Percentiles rank a stretch among this genome's conserved stretches.
phyloP scores from a whole-genome alignment of 2,113 vertebrate genomes.

The Falco punctatus region DNA sequence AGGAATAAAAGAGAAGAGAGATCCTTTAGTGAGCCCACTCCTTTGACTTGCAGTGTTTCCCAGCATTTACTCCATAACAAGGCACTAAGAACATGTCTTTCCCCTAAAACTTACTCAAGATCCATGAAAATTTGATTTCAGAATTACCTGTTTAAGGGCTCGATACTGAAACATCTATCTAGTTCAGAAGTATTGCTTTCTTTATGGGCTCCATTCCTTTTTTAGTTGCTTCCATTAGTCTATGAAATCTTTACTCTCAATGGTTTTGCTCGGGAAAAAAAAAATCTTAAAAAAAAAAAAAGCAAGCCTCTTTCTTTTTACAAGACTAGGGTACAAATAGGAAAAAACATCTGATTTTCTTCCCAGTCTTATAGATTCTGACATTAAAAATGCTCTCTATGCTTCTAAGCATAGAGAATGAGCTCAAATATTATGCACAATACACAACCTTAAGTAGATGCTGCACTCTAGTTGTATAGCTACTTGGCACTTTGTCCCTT shows the following conservation, averaged over 20 bases:
- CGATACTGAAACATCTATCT: neutral
- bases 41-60: neutral
- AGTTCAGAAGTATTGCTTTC: neutral
- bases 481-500: neutral
- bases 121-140: conserved; percentile 30
- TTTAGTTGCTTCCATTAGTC: neutral
- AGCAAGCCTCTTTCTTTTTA: neutral
- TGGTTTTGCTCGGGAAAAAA: neutral
- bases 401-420: neutral
- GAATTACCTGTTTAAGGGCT: conserved; percentile 38
- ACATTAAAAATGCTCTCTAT: neutral
- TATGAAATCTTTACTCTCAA: neutral
- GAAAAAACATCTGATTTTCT: neutral
- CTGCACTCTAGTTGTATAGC: neutral
- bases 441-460: neutral
- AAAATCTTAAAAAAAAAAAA: neutral
- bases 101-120: neutral
- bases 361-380: neutral
- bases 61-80: neutral
- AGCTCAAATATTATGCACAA: neutral
- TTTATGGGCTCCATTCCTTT: neutral
- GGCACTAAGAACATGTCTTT: neutral
- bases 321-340: neutral
- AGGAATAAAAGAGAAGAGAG: neutral
- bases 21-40: neutral